Evolutionary conservation across 2,888 invertebrate genomes (phyloP).

Genomic region (Apotomis turbidana): DNA sequence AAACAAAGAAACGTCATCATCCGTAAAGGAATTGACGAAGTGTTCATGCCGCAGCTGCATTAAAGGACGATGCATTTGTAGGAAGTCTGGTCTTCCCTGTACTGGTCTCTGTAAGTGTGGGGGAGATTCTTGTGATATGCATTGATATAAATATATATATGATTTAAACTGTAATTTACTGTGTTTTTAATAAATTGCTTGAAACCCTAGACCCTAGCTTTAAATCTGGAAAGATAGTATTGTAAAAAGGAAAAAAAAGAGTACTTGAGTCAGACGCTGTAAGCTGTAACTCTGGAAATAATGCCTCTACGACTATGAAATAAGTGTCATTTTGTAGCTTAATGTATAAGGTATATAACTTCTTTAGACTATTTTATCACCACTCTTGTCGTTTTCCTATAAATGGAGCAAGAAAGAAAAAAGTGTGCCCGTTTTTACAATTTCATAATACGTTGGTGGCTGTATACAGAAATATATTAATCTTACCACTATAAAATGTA

Average conservation of each 20-base stretch:
- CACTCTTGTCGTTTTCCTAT: conserved; percentile 32
- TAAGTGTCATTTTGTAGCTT: conserved; percentile 28
- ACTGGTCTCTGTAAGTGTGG: no score
- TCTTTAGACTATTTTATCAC: conserved; percentile 28
- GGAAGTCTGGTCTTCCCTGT: no score
- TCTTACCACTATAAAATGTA: no score
- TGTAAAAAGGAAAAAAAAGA: conserved; percentile 24
- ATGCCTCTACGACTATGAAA: conserved; percentile 29
- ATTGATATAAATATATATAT: conserved; percentile 30
- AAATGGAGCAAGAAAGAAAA: conserved; percentile 30
- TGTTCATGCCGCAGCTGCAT: no score
- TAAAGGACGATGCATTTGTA: no score
- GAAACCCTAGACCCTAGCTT: conserved; percentile 18
- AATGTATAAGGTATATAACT: conserved; percentile 30
- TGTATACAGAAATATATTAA: no score
- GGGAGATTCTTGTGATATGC: no score
- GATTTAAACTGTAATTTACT: conserved; percentile 19
- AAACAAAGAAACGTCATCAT: no score
- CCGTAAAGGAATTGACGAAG: no score
- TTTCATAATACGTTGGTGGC: conserved; percentile 36
- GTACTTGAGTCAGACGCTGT: conserved; percentile 34
- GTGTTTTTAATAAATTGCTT: conserved; percentile 27
- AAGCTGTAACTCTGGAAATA: conserved; percentile 29
- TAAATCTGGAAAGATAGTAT: conserved; percentile 27
- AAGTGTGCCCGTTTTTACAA: conserved; percentile 35